Percentiles rank a stretch among this genome's conserved stretches.
phyloP scores from a whole-genome alignment of 2,113 vertebrate genomes.

The Scopus umbretta region DNA sequence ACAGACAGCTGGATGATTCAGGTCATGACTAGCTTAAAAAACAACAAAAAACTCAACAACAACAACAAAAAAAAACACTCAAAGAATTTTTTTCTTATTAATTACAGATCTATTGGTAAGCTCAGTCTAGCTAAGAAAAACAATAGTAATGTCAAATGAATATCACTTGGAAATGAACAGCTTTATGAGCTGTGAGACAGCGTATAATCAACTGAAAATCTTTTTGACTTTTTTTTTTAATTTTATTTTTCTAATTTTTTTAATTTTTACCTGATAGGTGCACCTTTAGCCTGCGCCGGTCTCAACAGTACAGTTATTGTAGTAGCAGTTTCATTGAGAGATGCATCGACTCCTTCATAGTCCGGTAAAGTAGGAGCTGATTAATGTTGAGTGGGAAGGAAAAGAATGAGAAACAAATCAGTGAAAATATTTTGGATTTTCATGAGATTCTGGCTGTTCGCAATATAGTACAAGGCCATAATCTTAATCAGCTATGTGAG shows the following conservation, averaged over 20 bases:
- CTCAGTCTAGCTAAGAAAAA: neutral
- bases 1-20: conserved; percentile 6
- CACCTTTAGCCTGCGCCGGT: conserved; percentile 96
- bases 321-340: conserved; percentile 95
- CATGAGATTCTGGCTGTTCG: neutral
- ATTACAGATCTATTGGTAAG: neutral
- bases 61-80: neutral
- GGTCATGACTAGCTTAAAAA: neutral
- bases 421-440: neutral
- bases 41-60: neutral
- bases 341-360: conserved; percentile 92
- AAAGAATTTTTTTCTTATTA: neutral
- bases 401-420: conserved; percentile 6
- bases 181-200: neutral
- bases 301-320: conserved; percentile 96
- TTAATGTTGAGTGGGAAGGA: neutral
- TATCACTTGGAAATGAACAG: neutral
- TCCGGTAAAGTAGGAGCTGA: conserved; percentile 94
- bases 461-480: neutral
- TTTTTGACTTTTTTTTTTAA: neutral
- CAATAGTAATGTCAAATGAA: neutral
- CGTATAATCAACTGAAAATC: neutral
- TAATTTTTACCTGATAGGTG: conserved; percentile 92
- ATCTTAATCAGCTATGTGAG: neutral
- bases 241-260: neutral